phyloP scores from a whole-genome alignment of 2,113 vertebrate species.

The Sminthopsis crassicaudata region DNA sequence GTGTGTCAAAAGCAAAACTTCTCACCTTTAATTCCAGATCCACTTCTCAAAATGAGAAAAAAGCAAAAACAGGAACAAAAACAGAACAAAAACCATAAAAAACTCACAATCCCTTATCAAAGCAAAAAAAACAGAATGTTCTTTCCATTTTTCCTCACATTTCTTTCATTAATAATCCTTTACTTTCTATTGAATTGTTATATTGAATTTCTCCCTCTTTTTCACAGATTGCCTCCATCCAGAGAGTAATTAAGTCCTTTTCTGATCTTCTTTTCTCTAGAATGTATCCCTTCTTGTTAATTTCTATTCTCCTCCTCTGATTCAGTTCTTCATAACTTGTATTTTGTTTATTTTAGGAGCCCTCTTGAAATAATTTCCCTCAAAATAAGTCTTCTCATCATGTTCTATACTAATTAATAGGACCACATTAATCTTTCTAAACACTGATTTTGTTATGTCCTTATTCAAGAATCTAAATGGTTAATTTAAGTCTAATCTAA shows the following conservation, averaged over 20 bases:
- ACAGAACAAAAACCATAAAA: neutral
- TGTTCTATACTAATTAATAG: neutral
- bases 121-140: neutral
- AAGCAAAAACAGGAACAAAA: neutral
- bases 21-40: neutral
- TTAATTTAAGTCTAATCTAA: neutral
- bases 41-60: neutral
- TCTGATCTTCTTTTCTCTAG: neutral
- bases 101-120: neutral
- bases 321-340: neutral
- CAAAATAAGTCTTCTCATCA: neutral
- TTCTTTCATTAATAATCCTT: neutral
- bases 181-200: neutral
- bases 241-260: neutral
- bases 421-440: neutral
- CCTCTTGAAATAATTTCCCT: neutral
- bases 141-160: neutral
- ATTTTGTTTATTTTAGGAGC: neutral
- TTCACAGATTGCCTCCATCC: neutral
- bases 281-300: neutral
- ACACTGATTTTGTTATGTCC: neutral
- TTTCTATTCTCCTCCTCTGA: neutral
- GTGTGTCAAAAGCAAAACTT: neutral
- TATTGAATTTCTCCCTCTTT: neutral
- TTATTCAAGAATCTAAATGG: neutral